These are phyloP conservation scores for Corythoichthys haematopterus DNA, from an alignment of 2,113 vertebrate genomes.

Conservation along the genomic window DNA sequence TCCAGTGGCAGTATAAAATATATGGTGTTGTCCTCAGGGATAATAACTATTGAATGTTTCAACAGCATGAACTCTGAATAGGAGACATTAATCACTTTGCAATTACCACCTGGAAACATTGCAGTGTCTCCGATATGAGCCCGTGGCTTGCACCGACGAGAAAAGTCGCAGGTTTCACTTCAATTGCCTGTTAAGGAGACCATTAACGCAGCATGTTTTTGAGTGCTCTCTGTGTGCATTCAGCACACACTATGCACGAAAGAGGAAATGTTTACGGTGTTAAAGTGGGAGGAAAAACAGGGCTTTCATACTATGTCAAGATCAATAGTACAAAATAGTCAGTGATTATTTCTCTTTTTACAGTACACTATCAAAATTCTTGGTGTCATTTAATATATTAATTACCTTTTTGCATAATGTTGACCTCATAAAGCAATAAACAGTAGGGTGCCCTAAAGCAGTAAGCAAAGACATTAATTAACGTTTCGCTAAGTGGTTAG, in stretches of 20 bases:
- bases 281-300: background rate
- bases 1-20: background rate
- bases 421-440: too few species aligned
- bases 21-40: background rate
- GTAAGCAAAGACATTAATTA: background rate
- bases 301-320: background rate
- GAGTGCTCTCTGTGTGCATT: background rate
- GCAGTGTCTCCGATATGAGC: background rate
- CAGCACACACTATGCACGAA: background rate
- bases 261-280: background rate
- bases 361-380: background rate
- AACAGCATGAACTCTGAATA: background rate
- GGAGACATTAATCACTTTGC: conserved; percentile 3
- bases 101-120: background rate
- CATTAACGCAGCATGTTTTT: background rate
- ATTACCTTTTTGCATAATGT: too few species aligned
- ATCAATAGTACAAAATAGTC: background rate
- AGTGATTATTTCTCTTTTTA: background rate
- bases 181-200: background rate
- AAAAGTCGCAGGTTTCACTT: background rate
- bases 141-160: background rate
- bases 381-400: background rate
- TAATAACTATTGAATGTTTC: background rate
- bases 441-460: background rate
- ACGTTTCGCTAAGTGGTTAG: background rate